Evolutionary conservation across 2,113 vertebrate genomes (phyloP), one percentile per base, ranked within the genome.

Genomic region (Podocnemis expansa): DNA sequence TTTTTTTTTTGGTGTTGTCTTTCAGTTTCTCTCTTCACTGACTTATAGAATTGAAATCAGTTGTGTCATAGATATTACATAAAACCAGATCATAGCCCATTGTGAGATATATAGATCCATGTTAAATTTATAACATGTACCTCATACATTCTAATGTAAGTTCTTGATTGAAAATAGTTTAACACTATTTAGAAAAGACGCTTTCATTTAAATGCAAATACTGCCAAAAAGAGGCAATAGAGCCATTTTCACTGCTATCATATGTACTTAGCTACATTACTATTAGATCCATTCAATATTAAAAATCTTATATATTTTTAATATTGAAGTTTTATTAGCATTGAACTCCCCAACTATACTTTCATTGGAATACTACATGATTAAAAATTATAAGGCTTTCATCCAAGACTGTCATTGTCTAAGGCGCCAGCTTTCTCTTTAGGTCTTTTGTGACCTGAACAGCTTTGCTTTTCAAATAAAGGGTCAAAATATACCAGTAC

Each of bases 61-160:
- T 1, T 31, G 52, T 84, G 29, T 70, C 21, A 3, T 2, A 21
- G 24, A 7, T 67, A 27, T 3, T 10, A 1, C 8, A 1, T 10
- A 14, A 1, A 60, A 85, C 43, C 60, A 70, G 56, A 43, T 54
- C 47, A 70, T 51, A 51, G 78, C 47, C 34, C 49, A 52, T 14
- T 41, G 21, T n/a, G 49, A 52, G 34, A 38, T 34, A 54, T 2
- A 80, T 80, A 17, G 47, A 51, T 25, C 73, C 73, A 75, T 43
- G 24, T 43, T 75, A 75, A 8, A 45, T 76, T 29, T 76, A 29
- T 76, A 76, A 45, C 34, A 67, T 27, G 24, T 76, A 45, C 38
- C 41, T 45, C 73, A 76, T 45, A 14, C 73, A 76, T 45, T 45
- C 73, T 70, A 76, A 29, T 76, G 43, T 76, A 76, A 76, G 45